Conservation (phyloP, 2,888 invertebrate species). For the Diplolepis rosae region DNA sequence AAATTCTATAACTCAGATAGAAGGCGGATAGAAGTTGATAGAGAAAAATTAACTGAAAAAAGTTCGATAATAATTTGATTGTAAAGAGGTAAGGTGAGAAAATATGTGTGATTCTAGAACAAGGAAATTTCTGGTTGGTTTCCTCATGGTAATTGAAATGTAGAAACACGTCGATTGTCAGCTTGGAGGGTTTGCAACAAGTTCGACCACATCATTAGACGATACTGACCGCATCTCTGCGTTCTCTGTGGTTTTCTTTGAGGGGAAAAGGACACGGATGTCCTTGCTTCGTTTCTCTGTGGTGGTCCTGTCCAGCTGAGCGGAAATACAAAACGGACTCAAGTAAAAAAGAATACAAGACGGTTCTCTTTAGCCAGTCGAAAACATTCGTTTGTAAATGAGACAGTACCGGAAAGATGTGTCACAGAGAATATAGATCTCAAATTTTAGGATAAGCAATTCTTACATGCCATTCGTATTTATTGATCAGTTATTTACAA, state of each 20-base stretch:
- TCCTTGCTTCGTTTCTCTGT: slow-evolving; percentile 44
- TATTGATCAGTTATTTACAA: no score
- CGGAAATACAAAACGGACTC: slow-evolving; percentile 62
- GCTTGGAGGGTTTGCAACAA: slow-evolving; percentile 47
- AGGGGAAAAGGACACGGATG: slow-evolving; percentile 50
- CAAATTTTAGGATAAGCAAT: no score
- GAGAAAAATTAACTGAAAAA: no score
- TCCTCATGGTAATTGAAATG: slow-evolving; percentile 50
- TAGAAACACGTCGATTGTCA: slow-evolving; percentile 57
- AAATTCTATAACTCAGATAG: no score
- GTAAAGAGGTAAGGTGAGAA: not conserved
- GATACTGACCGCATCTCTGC: slow-evolving; percentile 58
- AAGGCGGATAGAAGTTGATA: no score
- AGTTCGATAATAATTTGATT: no score
- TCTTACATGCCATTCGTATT: no score
- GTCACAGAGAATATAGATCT: no score
- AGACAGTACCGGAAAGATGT: no score
- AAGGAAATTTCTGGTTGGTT: slow-evolving; percentile 12
- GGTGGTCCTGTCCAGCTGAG: slow-evolving; percentile 59
- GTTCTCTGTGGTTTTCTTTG: slow-evolving; percentile 70
- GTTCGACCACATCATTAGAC: slow-evolving; percentile 70
- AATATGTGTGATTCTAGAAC: slow-evolving; percentile 1
- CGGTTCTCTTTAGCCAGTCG: slow-evolving; percentile 1
- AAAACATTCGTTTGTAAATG: not conserved
- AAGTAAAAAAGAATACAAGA: slow-evolving; percentile 43